A percentile compares a stretch with the other conserved stretches of the same genome.
phyloP scores from a whole-genome alignment of 2,113 vertebrate genomes.

The Hiodon alosoides region DNA sequence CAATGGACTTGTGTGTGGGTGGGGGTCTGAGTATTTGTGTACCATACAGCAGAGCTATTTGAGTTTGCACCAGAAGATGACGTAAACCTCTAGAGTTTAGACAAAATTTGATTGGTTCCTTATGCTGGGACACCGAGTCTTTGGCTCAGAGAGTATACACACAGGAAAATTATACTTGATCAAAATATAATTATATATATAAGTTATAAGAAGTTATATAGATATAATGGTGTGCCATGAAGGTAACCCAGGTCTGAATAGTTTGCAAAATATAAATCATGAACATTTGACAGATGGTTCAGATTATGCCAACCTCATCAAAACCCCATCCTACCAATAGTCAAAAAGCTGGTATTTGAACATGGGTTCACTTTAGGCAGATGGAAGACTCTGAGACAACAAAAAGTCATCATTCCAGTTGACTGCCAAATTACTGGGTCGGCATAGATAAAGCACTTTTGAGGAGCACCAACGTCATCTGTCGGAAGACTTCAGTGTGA shows the following conservation, averaged over 20 bases:
- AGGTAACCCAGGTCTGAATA: conserved; percentile 2
- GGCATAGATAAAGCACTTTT: not conserved
- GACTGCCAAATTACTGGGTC: conserved; percentile 6
- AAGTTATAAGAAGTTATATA: too few species aligned
- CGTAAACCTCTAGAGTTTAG: not conserved
- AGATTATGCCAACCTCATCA: not conserved
- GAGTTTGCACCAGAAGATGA: not conserved
- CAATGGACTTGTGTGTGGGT: not conserved
- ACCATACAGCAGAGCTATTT: too few species aligned
- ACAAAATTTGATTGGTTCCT: too few species aligned
- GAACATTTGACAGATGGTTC: conserved; percentile 20
- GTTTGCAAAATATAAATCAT: conserved; percentile 3
- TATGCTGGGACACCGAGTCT: too few species aligned
- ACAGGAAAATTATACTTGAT: too few species aligned
- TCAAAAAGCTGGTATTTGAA: not conserved
- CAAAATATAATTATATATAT: too few species aligned
- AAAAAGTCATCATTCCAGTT: conserved; percentile 12
- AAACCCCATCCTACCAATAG: conserved; percentile 2
- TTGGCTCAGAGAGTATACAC: too few species aligned
- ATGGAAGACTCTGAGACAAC: conserved; percentile 14
- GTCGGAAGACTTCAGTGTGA: too few species aligned
- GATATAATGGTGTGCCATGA: not conserved
- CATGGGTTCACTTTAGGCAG: conserved; percentile 12
- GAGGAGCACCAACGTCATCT: too few species aligned
- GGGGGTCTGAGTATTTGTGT: not conserved